Evolutionary conservation across 2,888 invertebrate genomes (phyloP).

Genomic region (Drosophila infuscata): DNA sequence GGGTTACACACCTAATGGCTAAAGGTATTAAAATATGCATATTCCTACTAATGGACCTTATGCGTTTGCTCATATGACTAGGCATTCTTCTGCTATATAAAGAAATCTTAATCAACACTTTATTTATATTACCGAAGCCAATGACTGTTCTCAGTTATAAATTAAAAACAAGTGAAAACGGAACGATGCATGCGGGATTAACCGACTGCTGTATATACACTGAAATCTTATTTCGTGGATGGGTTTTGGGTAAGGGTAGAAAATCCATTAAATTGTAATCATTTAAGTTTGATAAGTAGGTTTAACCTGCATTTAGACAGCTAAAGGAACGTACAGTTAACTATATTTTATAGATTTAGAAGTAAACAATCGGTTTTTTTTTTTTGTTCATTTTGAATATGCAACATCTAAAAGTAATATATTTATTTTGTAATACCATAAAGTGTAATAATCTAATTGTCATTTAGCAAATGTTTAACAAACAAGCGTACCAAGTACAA

Average conservation of each 20-base stretch:
- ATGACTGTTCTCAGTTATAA: neutral
- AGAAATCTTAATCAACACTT: neutral
- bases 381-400: conserved; percentile 37
- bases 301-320: neutral
- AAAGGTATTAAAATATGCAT: neutral
- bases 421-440: conserved; percentile 73
- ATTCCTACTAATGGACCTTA: neutral
- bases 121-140: neutral
- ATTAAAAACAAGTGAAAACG: neutral
- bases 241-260: neutral
- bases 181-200: neutral
- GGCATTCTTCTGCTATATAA: neutral
- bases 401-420: conserved; percentile 71
- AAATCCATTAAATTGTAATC: neutral
- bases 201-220: neutral
- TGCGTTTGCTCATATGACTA: neutral
- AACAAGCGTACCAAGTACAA: conserved; percentile 54
- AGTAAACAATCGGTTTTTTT: neutral
- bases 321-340: neutral
- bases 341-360: neutral
- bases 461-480: conserved; percentile 73
- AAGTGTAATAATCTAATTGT: conserved; percentile 73
- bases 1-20: conserved; percentile 2
- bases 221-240: neutral
- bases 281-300: neutral